Conservation (phyloP, 2,888 invertebrate genomes). For the Lithophane leautieri region DNA sequence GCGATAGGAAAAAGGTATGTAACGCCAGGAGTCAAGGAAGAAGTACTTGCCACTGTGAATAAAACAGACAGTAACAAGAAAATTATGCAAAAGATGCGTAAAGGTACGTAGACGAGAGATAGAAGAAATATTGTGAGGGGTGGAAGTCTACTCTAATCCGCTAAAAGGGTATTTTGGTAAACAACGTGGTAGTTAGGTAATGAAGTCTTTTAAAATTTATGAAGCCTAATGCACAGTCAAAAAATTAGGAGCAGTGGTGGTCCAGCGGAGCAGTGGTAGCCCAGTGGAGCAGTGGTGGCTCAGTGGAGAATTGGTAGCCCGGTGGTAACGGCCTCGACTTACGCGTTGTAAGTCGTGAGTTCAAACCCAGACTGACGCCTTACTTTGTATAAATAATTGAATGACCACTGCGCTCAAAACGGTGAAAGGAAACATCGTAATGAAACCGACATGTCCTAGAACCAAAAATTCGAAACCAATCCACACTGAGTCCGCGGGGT, state of each 20-base stretch:
- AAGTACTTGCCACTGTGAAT: slow-evolving; percentile 22
- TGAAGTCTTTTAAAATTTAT: not conserved
- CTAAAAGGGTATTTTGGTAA: not conserved
- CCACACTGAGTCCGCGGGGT: too few relatives aligned
- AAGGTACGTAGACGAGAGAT: slow-evolving; percentile 22
- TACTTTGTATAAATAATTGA: too few relatives aligned
- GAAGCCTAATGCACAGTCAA: not conserved
- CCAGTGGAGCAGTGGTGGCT: too few relatives aligned
- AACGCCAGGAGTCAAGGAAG: slow-evolving; percentile 23
- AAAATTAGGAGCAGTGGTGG: not conserved
- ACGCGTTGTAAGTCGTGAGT: too few relatives aligned
- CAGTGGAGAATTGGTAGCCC: too few relatives aligned
- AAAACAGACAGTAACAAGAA: slow-evolving; percentile 5
- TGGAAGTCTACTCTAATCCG: not conserved
- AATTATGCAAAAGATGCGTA: slow-evolving; percentile 30
- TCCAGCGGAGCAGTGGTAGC: too few relatives aligned
- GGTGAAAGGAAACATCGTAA: too few relatives aligned
- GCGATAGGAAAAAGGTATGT: slow-evolving; percentile 42
- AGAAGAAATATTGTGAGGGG: not conserved
- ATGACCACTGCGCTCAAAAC: too few relatives aligned
- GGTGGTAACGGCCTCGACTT: too few relatives aligned
- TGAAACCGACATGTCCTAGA: too few relatives aligned
- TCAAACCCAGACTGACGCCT: too few relatives aligned
- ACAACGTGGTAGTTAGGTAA: not conserved
- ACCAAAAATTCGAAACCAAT: too few relatives aligned